Evolutionary conservation across 2,113 vertebrate species (phyloP).

Genomic region (Aplodontia rufa): DNA sequence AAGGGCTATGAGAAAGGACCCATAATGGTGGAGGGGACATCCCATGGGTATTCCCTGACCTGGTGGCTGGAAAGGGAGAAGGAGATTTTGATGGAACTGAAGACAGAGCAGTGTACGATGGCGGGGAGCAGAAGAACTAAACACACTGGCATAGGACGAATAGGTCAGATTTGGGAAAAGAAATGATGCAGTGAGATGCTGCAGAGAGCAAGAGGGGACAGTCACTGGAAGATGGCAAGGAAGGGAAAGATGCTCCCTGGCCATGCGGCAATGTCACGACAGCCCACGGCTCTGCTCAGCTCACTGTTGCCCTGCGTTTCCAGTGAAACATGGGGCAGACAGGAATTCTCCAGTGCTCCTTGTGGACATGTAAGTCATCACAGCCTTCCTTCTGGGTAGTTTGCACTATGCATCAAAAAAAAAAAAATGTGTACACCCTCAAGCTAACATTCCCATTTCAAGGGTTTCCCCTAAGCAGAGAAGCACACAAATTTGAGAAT

Average conservation of each 20-base stretch:
- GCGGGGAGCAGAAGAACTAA: background rate
- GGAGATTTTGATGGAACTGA: background rate
- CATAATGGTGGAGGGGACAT: background rate
- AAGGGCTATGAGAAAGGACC: background rate
- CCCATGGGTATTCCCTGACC: too few relatives aligned
- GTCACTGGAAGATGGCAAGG: too few relatives aligned
- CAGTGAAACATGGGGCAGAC: background rate
- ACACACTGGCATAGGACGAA: background rate
- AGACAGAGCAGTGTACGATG: background rate
- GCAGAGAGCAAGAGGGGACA: too few relatives aligned
- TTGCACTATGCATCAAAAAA: background rate
- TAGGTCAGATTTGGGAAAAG: fast-evolving
- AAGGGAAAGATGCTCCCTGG: background rate
- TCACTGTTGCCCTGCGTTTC: background rate
- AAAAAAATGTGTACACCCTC: too few relatives aligned
- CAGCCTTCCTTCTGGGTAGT: background rate
- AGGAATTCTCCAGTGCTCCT: background rate
- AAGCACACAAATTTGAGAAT: too few relatives aligned
- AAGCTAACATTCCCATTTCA: background rate
- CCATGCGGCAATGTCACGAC: fast-evolving
- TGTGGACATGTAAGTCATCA: background rate
- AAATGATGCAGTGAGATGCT: too few relatives aligned
- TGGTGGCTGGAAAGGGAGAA: background rate
- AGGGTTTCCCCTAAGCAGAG: background rate
- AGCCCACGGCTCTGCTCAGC: fast-evolving